These are phyloP conservation scores for Atethmia centrago DNA, from an alignment of 2,888 invertebrate species.

Conservation along the genomic window DNA sequence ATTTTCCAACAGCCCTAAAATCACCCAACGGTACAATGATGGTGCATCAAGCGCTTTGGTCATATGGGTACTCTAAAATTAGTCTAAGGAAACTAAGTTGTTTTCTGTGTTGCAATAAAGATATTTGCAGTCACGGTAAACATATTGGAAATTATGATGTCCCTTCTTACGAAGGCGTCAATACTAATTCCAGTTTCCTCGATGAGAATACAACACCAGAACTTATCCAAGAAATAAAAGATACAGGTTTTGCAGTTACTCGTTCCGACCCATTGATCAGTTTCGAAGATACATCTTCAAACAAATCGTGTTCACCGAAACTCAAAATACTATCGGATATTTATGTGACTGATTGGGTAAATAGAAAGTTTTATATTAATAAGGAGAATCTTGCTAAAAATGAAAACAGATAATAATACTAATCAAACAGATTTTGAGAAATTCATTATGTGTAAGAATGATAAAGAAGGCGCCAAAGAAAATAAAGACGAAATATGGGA, in stretches of 20 bases:
- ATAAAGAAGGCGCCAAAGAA: background rate
- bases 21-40: conserved; percentile 8
- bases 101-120: background rate
- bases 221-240: background rate
- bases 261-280: background rate
- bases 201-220: conserved; percentile 8
- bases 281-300: background rate
- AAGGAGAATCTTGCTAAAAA: background rate
- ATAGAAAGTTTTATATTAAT: conserved; percentile 2
- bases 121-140: conserved; percentile 2
- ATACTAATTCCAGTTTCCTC: conserved; percentile 11
- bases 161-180: background rate
- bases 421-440: conserved; percentile 7
- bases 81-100: conserved; percentile 10
- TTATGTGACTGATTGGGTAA: conserved; percentile 10
- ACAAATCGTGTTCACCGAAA: background rate
- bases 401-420: background rate
- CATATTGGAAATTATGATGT: conserved; percentile 15
- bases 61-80: background rate
- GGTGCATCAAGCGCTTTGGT: conserved; percentile 18
- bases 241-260: background rate
- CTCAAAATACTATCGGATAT: background rate
- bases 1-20: background rate
- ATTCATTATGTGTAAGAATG: background rate
- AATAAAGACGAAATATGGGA: background rate